phyloP scores from a whole-genome alignment of 1,140 invertebrate species.

The Myzus persicae region DNA sequence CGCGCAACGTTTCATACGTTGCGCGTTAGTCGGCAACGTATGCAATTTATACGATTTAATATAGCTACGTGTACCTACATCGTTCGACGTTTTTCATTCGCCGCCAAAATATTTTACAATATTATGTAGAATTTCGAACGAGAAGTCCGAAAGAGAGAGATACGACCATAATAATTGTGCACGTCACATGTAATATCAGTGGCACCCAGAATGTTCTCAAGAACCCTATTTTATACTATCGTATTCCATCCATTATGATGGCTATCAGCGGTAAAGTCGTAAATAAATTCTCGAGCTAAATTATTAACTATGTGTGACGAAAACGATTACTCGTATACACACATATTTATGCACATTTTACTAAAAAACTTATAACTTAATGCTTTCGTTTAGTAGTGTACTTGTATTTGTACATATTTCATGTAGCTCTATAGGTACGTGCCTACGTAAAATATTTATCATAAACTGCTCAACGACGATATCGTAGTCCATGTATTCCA shows the following conservation, averaged over 20 bases:
- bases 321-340: neutral
- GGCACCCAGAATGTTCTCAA: neutral
- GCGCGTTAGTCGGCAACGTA: neutral
- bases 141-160: neutral
- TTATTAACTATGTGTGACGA: neutral
- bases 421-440: neutral
- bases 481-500: neutral
- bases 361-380: neutral
- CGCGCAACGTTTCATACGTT: neutral
- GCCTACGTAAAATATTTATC: neutral
- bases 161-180: neutral
- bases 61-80: neutral
- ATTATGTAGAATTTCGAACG: neutral
- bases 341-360: neutral
- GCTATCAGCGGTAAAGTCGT: neutral
- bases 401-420: neutral
- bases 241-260: neutral
- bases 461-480: neutral
- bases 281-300: constrained; percentile 6
- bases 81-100: neutral
- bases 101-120: neutral
- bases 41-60: neutral
- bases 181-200: neutral
- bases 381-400: neutral
- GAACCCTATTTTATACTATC: too few relatives aligned